phyloP scores from a whole-genome alignment of 1,140 invertebrate genomes.

The Bemisia tabaci region DNA sequence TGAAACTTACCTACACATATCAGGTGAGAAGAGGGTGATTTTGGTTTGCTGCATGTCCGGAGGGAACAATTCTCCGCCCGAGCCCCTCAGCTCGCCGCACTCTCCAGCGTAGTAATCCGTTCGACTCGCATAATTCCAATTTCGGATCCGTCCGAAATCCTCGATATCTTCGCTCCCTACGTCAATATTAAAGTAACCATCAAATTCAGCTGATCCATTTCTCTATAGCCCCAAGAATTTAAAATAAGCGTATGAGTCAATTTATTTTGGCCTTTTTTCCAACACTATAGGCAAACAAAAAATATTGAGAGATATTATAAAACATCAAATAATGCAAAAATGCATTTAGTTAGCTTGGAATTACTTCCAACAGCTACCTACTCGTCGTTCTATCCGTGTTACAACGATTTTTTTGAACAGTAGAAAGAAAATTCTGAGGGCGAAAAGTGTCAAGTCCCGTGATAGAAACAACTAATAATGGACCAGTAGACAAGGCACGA shows the following conservation, averaged over 20 bases:
- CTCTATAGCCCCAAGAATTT: constrained; percentile 35
- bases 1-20: constrained; percentile 47
- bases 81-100: constrained; percentile 45
- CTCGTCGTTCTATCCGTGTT: too few species aligned
- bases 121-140: constrained; percentile 50
- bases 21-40: constrained; percentile 45
- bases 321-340: too few species aligned
- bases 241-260: background rate
- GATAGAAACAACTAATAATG: too few species aligned
- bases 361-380: too few species aligned
- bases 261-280: background rate
- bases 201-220: constrained; percentile 53
- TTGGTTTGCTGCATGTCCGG: constrained; percentile 38
- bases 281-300: background rate
- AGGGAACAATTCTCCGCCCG: constrained; percentile 61
- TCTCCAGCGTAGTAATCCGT: constrained; percentile 42
- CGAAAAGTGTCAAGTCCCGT: too few species aligned
- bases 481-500: too few species aligned
- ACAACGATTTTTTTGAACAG: too few species aligned
- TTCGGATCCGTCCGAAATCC: constrained; percentile 45
- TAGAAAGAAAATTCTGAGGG: too few species aligned
- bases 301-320: too few species aligned
- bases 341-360: too few species aligned
- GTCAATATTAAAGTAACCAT: constrained; percentile 57
- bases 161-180: constrained; percentile 44